Base-by-base conservation (phyloP, 2,113 vertebrate species). In the Aphelocoma coerulescens region DNA sequence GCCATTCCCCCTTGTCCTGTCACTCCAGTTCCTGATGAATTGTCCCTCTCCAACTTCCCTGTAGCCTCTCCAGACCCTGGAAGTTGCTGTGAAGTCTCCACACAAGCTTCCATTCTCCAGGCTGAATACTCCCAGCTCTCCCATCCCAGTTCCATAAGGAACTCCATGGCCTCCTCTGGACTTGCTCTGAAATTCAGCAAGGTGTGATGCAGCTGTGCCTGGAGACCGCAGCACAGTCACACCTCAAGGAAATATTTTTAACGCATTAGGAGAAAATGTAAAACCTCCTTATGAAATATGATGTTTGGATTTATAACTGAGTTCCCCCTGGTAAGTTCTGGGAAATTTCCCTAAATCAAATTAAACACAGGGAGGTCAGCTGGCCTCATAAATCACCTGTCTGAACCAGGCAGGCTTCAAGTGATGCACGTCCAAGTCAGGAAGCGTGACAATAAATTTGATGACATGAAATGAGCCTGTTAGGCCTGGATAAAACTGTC, bases 321-420 rank as follows among this genome's bases (percentile, higher is more conserved):
- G 48, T 78, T 96, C 72, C 43, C 30, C 11, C 33, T 33, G 37
- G 63, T 86, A 95, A 76, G 51, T 88, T 92, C 89, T 95, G 87
- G 76, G 89, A 94, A 95, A 89, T 85, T 91, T 91, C 52, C 68
- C 55, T 84, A 69, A 90, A 92, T 92, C 72, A 89, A 89, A 91
- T 92, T 95, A 92, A 95, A 77, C 0, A 41, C 30, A 4, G 69
- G 27, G 68, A 89, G 61, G 69, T 71, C 52, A 82, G 37, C 54
- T 30, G 81, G 65, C 39, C 61, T 92, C 65, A 91, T 95, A 93
- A 87, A 95, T 93, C 93, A 91, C 48, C 55, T n/a, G 27, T 18
- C 46, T 76, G 54, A 95, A 89, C 5, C 2, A 87, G 39, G 61
- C 58, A 35, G 12, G 57, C 39, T 89, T 48, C 79, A 71, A 66